These are phyloP conservation scores for Phylloscopus trochilus DNA, from an alignment of 2,113 vertebrate genomes.

Conservation along the genomic window DNA sequence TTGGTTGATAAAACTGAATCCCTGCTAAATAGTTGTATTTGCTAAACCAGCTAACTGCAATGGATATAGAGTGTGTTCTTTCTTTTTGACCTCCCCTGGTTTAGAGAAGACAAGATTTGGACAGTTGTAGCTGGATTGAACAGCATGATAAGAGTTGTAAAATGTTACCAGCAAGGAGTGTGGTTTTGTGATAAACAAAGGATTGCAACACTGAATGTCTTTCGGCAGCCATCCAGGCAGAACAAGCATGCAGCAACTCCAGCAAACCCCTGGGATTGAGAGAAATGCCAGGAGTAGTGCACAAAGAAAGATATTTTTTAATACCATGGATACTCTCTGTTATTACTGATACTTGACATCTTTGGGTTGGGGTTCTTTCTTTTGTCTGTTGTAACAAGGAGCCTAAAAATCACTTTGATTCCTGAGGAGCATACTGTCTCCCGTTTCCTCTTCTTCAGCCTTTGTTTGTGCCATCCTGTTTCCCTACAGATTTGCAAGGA, in stretches of 20 bases:
- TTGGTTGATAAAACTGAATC: neutral
- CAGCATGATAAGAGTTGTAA: neutral
- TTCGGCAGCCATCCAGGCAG: neutral
- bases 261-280: neutral
- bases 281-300: neutral
- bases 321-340: neutral
- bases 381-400: neutral
- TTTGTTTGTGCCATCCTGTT: neutral
- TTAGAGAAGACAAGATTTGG: conserved; percentile 3
- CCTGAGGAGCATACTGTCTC: fast-evolving
- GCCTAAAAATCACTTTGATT: neutral
- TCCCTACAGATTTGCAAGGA: neutral
- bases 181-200: conserved; percentile 30
- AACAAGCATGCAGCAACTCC: neutral
- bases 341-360: neutral
- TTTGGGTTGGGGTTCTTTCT: neutral
- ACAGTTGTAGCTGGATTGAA: conserved; percentile 22
- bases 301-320: neutral
- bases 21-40: neutral
- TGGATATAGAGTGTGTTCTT: neutral
- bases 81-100: neutral
- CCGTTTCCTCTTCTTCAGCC: neutral
- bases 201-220: neutral
- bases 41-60: neutral
- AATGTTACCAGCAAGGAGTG: conserved; percentile 8